Percentiles rank a stretch among this genome's conserved stretches.
phyloP scores from a whole-genome alignment of 1,140 invertebrate genomes.

The Temnothorax longispinosus region DNA sequence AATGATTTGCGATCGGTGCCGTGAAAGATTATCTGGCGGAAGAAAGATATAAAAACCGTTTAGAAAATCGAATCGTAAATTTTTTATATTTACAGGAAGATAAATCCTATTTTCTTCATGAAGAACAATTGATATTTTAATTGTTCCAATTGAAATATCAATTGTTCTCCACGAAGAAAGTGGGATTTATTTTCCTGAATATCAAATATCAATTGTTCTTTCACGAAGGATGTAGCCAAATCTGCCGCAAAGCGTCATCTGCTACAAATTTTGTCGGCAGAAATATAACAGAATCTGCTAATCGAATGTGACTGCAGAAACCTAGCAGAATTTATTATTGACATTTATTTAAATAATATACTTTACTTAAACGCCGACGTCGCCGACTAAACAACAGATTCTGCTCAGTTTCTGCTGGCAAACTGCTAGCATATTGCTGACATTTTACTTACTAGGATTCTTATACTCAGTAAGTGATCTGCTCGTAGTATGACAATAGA shows the following conservation, averaged over 20 bases:
- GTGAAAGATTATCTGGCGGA: conserved; percentile 91
- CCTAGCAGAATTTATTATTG: background rate
- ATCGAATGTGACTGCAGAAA: background rate
- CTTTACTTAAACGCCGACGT: background rate
- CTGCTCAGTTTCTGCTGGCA: background rate
- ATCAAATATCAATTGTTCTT: background rate
- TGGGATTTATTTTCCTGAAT: background rate
- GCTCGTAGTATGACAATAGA: too few relatives aligned
- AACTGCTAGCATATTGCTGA: background rate
- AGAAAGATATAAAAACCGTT: background rate
- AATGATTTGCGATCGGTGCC: conserved; percentile 93
- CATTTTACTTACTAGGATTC: background rate
- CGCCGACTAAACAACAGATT: background rate
- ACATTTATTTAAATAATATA: background rate
- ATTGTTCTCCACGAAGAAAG: background rate
- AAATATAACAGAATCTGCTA: background rate
- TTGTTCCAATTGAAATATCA: background rate
- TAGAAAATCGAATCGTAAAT: background rate
- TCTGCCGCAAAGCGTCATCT: background rate
- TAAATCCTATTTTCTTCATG: background rate
- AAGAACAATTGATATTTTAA: background rate
- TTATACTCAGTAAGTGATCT: background rate
- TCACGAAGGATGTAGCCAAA: background rate
- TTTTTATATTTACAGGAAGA: background rate
- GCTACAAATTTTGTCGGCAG: background rate